Evolutionary conservation across 2,797 vertebrate genomes (phyloP).

Genomic region (Coregonus sp.): DNA sequence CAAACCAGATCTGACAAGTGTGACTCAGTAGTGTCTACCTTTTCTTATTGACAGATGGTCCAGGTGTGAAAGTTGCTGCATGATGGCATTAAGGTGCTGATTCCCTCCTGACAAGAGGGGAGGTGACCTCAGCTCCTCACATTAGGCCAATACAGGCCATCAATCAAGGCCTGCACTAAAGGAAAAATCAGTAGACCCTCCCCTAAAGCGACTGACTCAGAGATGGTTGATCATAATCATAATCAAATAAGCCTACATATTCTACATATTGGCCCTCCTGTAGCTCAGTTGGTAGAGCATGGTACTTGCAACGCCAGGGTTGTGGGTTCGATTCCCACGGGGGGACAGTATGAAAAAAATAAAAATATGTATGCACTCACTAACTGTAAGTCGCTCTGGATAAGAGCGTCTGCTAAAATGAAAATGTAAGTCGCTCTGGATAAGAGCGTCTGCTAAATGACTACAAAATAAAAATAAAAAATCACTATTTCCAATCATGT

Average conservation of each 20-base stretch:
- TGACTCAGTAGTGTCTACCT: not conserved
- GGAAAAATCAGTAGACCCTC: not conserved
- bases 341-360: too few relatives aligned
- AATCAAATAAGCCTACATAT: not conserved
- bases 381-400: too few relatives aligned
- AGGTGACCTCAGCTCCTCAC: not conserved
- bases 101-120: not conserved
- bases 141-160: constrained; percentile 1
- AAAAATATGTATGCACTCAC: too few relatives aligned
- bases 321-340: too few relatives aligned
- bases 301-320: too few relatives aligned
- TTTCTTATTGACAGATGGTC: not conserved
- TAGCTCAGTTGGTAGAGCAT: too few relatives aligned
- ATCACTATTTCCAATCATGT: not conserved
- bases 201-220: not conserved
- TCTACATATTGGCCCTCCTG: too few relatives aligned
- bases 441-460: too few relatives aligned
- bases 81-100: not conserved
- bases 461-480: too few relatives aligned
- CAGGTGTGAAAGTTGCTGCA: not conserved
- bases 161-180: not conserved
- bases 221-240: not conserved
- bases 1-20: too few relatives aligned
- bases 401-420: too few relatives aligned
- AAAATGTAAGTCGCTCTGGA: too few relatives aligned